Conservation (phyloP, 2,797 vertebrate genomes). For the Typhlichthys eigenmanni region DNA sequence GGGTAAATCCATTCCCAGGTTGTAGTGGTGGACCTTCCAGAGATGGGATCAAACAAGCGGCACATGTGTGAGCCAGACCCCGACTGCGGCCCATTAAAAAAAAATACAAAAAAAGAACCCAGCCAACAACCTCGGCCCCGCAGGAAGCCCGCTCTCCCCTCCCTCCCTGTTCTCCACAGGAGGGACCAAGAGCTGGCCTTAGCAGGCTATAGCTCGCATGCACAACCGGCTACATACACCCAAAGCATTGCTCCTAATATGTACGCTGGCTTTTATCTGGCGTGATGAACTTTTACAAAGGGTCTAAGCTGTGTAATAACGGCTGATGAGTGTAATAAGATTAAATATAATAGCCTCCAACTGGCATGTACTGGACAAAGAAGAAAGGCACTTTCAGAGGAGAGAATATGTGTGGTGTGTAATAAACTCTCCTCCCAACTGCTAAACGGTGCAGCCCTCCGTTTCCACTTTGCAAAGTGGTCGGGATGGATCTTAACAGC, state of each 20-base stretch:
- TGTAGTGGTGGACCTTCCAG: slow-evolving; percentile 29
- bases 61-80: slow-evolving; percentile 54
- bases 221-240: slow-evolving; percentile 1
- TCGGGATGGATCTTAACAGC: slow-evolving; percentile 1
- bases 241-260: neutral
- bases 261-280: slow-evolving; percentile 26
- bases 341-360: slow-evolving; percentile 33
- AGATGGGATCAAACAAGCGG: slow-evolving; percentile 44
- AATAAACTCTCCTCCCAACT: slow-evolving; percentile 25
- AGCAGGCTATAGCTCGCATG: neutral
- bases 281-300: neutral
- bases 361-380: slow-evolving; percentile 26
- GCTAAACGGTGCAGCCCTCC: slow-evolving; percentile 16
- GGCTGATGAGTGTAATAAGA: slow-evolving; percentile 26
- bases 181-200: neutral
- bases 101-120: neutral
- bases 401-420: slow-evolving; percentile 11
- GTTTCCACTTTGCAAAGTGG: slow-evolving; percentile 16
- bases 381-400: slow-evolving; percentile 23
- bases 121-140: slow-evolving; percentile 8
- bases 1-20: slow-evolving; percentile 23
- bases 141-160: slow-evolving; percentile 3
- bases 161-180: neutral
- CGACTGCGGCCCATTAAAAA: slow-evolving; percentile 46
- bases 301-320: slow-evolving; percentile 13